phyloP scores from a whole-genome alignment of 2,797 vertebrate species.

The Lepilemur ruficaudatus region DNA sequence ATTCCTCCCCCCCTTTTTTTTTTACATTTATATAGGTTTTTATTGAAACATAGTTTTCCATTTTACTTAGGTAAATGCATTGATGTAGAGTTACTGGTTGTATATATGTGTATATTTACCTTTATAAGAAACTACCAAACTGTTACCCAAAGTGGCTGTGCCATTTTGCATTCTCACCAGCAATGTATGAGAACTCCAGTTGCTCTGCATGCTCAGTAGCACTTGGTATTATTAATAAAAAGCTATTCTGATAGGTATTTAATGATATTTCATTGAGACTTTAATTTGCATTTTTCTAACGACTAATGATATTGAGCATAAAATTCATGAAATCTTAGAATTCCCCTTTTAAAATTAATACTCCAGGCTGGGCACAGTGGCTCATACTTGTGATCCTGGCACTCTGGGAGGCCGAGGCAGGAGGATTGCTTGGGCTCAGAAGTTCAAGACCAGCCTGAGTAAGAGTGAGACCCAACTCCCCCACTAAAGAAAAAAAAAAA shows the following conservation, averaged over 20 bases:
- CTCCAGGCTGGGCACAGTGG: no score
- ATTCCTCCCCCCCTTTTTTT: not conserved
- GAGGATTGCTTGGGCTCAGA: no score
- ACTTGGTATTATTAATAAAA: not conserved
- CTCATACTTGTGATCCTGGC: no score
- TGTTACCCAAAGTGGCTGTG: not conserved
- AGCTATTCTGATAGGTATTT: not conserved
- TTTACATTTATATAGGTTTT: not conserved
- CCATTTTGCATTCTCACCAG: not conserved
- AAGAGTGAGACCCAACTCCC: no score
- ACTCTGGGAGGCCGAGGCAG: no score
- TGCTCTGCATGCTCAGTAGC: not conserved
- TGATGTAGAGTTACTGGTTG: not conserved
- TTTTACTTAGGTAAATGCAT: constrained; percentile 1
- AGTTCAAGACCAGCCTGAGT: no score
- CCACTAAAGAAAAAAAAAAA: no score
- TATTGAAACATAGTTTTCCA: not conserved
- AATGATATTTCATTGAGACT: constrained; percentile 23
- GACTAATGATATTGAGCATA: not conserved
- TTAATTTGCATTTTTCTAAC: constrained; percentile 15
- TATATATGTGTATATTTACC: not conserved
- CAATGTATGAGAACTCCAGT: not conserved
- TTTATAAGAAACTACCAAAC: constrained; percentile 14
- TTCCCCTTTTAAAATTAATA: not conserved
- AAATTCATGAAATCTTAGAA: not conserved